phyloP scores from a whole-genome alignment of 1,140 invertebrate species.

The Heterodera carotae region DNA sequence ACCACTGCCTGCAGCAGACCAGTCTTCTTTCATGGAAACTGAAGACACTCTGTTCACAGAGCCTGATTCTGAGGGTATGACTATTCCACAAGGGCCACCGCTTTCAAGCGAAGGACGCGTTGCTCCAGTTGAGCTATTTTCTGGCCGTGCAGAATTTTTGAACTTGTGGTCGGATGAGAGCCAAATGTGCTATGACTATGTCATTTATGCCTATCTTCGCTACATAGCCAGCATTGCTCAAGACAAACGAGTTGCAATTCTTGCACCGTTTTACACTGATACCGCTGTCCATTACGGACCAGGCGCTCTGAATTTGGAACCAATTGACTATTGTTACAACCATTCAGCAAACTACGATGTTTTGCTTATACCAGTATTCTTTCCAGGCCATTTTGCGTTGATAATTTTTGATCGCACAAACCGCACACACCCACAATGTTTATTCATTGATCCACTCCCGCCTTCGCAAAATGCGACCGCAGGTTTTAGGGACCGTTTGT shows the following conservation, averaged over 20 bases:
- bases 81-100: neutral
- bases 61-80: too few species aligned
- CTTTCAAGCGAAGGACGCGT: neutral
- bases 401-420: neutral
- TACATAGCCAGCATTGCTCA: neutral
- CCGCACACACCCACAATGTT: neutral
- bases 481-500: neutral
- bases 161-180: neutral
- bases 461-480: neutral
- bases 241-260: neutral
- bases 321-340: neutral
- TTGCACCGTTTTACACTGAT: neutral
- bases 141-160: neutral
- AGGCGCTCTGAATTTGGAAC: neutral
- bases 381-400: neutral
- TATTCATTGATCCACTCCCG: neutral
- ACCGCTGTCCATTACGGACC: neutral
- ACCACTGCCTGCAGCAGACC: too few species aligned
- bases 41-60: too few species aligned
- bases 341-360: neutral
- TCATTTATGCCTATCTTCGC: neutral
- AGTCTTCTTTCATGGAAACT: too few species aligned
- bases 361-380: neutral
- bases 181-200: neutral
- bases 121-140: neutral